phyloP scores from a whole-genome alignment of 2,888 invertebrate species.

The Oscheius sp. region DNA sequence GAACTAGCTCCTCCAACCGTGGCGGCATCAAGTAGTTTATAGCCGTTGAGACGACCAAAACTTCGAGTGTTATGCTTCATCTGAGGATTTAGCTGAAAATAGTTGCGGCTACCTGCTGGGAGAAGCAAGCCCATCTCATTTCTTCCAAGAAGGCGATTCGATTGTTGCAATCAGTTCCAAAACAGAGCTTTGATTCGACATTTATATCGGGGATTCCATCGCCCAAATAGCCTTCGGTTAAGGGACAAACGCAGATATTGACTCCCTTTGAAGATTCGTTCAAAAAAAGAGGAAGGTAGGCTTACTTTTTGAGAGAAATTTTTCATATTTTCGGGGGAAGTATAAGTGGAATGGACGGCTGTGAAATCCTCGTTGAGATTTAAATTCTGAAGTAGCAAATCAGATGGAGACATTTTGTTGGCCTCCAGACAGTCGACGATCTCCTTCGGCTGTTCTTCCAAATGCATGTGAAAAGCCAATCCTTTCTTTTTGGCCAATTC shows the following conservation, averaged over 20 bases:
- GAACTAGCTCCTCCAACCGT: conserved; percentile 64
- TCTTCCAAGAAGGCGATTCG: conserved; percentile 66
- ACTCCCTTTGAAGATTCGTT: conserved; percentile 33
- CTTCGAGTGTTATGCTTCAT: conserved; percentile 62
- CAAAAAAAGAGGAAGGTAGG: no score
- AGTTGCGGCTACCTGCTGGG: conserved; percentile 59
- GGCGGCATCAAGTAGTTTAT: conserved; percentile 54
- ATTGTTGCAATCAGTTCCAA: conserved; percentile 70
- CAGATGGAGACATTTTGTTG: conserved; percentile 39
- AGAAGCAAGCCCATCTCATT: conserved; percentile 67
- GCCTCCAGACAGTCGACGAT: conserved; percentile 51
- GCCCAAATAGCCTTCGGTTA: conserved; percentile 68
- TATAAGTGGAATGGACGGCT: conserved; percentile 67
- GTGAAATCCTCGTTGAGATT: conserved; percentile 49
- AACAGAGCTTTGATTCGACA: conserved; percentile 49
- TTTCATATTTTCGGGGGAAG: conserved; percentile 47
- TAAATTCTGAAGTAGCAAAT: conserved; percentile 45
- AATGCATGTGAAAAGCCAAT: conserved; percentile 67
- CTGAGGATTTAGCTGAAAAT: no score
- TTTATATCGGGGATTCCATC: conserved; percentile 63
- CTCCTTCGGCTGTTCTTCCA: conserved; percentile 69
- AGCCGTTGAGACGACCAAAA: conserved; percentile 54
- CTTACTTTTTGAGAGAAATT: conserved; percentile 36
- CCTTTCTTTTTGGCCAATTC: conserved; percentile 41
- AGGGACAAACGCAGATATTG: conserved; percentile 65